These are phyloP conservation scores for Agrochola lota DNA, from an alignment of 2,888 invertebrate genomes.

Conservation along the genomic window DNA sequence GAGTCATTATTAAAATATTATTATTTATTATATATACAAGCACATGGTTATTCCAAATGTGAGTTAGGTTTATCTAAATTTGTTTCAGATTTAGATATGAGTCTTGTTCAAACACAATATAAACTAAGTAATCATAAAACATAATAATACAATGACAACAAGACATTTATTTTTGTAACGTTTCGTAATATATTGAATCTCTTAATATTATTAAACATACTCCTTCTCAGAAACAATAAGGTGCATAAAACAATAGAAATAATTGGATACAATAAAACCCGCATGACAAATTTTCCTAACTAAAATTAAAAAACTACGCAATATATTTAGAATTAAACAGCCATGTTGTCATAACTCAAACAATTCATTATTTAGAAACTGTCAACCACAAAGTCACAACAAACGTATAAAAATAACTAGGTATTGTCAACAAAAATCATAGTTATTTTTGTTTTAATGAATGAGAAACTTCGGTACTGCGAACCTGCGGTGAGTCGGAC, in stretches of 20 bases:
- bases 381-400: conserved; percentile 38
- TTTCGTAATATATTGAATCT: conserved; percentile 2
- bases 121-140: conserved; percentile 12
- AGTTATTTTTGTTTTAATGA: conserved; percentile 43
- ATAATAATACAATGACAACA: neutral
- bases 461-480: conserved; percentile 22
- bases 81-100: conserved; percentile 23
- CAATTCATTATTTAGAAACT: conserved; percentile 20
- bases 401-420: conserved; percentile 19
- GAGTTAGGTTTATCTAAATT: conserved; percentile 34
- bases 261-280: neutral
- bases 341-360: conserved; percentile 18
- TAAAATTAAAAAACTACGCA: neutral
- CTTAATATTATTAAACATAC: conserved; percentile 10
- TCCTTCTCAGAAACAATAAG: neutral
- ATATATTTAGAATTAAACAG: conserved; percentile 15
- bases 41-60: conserved; percentile 23
- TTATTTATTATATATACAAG: conserved; percentile 4
- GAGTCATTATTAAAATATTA: conserved; percentile 23
- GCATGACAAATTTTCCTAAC: conserved; percentile 5
- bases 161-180: conserved; percentile 21
- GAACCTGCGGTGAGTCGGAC: neutral
- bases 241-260: neutral
- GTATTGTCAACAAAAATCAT: conserved; percentile 32
- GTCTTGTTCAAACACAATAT: conserved; percentile 24